These are phyloP conservation scores for Dyspetes luteomarginatus DNA, from an alignment of 2,888 invertebrate species.

Conservation along the genomic window DNA sequence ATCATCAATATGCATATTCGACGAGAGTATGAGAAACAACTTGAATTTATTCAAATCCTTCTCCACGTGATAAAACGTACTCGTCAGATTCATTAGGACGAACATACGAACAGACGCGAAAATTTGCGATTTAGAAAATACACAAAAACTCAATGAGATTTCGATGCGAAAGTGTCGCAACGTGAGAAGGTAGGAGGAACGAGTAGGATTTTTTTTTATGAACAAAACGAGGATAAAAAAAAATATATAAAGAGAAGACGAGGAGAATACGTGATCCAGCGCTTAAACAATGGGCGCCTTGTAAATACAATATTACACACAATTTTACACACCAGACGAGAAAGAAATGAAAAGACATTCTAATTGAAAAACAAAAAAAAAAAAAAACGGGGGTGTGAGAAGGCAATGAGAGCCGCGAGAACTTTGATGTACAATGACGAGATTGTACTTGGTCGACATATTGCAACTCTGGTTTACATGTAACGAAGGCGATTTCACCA, in stretches of 20 bases:
- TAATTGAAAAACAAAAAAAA: not conserved
- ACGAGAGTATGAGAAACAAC: too few species aligned
- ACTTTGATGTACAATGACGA: constrained; percentile 42
- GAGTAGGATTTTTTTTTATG: constrained; percentile 49
- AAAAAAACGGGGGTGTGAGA: constrained; percentile 10
- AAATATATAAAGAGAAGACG: constrained; percentile 65
- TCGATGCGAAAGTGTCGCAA: constrained; percentile 42
- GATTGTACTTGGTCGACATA: constrained; percentile 6
- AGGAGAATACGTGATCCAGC: constrained; percentile 79
- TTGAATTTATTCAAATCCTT: too few species aligned
- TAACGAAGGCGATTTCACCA: constrained; percentile 44
- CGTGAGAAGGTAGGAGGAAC: constrained; percentile 58
- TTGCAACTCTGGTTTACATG: not conserved
- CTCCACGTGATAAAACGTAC: too few species aligned
- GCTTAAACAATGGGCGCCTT: constrained; percentile 72
- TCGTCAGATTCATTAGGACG: too few species aligned
- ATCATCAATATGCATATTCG: not conserved
- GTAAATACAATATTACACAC: constrained; percentile 79
- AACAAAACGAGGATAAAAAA: constrained; percentile 45
- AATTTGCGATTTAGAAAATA: not conserved
- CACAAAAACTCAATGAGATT: not conserved
- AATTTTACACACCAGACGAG: constrained; percentile 42
- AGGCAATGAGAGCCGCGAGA: constrained; percentile 29
- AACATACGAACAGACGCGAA: not conserved
- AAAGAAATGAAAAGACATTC: constrained; percentile 12